Evolutionary conservation across 2,797 vertebrate species (phyloP).

Genomic region (Crocodylus rhombifer): DNA sequence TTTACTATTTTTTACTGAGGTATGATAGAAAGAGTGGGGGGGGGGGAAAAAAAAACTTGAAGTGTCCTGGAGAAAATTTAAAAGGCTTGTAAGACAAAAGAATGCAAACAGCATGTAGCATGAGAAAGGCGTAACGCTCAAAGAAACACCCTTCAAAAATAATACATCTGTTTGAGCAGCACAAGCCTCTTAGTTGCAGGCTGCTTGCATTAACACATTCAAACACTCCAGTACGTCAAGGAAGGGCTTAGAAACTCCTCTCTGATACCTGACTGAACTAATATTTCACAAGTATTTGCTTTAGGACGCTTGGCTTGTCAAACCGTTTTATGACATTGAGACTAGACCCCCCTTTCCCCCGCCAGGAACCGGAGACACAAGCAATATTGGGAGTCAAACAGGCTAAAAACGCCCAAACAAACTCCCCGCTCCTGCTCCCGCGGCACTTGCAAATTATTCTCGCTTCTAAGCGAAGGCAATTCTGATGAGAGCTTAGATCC

Average conservation of each 20-base stretch:
- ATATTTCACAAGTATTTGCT: background rate
- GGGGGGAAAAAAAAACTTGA: background rate
- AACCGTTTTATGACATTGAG: background rate
- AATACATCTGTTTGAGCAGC: slow-evolving; percentile 40
- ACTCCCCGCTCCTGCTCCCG: too few relatives aligned
- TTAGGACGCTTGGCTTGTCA: background rate
- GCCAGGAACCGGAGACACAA: background rate
- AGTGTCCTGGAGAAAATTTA: slow-evolving; percentile 37
- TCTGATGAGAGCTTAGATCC: background rate
- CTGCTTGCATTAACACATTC: slow-evolving; percentile 22
- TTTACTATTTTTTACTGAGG: background rate
- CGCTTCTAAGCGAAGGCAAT: background rate
- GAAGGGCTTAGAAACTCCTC: background rate
- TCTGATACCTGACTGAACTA: background rate
- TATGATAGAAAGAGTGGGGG: background rate
- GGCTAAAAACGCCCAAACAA: background rate
- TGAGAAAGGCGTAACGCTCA: slow-evolving; percentile 52
- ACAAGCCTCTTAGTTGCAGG: slow-evolving; percentile 35
- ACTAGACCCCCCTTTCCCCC: background rate
- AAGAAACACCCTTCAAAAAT: slow-evolving; percentile 63
- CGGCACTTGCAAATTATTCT: background rate
- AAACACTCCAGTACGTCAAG: background rate
- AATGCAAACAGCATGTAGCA: slow-evolving; percentile 37
- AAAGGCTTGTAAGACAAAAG: slow-evolving; percentile 59
- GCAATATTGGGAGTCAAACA: background rate